Percentiles rank a stretch among this genome's conserved stretches.
phyloP scores from a whole-genome alignment of 2,113 vertebrate genomes.

The Odocoileus virginianus region DNA sequence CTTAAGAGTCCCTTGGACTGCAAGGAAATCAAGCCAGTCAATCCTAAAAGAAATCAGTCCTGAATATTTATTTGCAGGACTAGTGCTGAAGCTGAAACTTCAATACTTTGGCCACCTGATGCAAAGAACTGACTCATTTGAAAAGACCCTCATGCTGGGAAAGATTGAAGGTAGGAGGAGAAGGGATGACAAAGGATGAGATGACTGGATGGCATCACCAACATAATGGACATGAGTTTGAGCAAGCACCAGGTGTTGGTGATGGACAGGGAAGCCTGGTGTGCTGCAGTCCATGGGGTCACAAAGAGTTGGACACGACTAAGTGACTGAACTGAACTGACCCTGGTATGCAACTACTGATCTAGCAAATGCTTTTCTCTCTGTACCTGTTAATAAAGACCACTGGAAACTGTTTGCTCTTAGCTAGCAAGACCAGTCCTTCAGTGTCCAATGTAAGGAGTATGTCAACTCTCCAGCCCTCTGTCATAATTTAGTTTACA shows the following conservation, averaged over 20 bases:
- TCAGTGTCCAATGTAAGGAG: not conserved
- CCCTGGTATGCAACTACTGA: not conserved
- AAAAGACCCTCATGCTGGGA: not conserved
- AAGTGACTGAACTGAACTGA: not conserved
- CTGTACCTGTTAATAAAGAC: not conserved
- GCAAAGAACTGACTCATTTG: not conserved
- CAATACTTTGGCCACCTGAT: not conserved
- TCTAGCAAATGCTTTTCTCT: not conserved
- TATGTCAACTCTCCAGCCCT: not conserved
- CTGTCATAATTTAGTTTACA: not conserved
- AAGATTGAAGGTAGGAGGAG: not conserved
- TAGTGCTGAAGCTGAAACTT: not conserved
- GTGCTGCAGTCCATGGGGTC: fast-evolving
- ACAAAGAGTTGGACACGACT: not conserved
- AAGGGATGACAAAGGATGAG: not conserved
- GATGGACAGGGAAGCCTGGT: not conserved
- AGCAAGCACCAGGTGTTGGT: not conserved
- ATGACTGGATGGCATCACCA: not conserved
- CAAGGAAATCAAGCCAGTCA: not conserved
- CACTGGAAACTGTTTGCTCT: not conserved
- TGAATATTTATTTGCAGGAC: not conserved
- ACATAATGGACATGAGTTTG: fast-evolving
- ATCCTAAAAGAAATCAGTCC: not conserved
- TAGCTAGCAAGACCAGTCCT: not conserved
- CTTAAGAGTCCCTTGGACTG: not conserved